A percentile compares a stretch with the other conserved stretches of the same genome.
Conservation (phyloP, 2,113 vertebrate genomes). For the Poicephalus meyeri region DNA sequence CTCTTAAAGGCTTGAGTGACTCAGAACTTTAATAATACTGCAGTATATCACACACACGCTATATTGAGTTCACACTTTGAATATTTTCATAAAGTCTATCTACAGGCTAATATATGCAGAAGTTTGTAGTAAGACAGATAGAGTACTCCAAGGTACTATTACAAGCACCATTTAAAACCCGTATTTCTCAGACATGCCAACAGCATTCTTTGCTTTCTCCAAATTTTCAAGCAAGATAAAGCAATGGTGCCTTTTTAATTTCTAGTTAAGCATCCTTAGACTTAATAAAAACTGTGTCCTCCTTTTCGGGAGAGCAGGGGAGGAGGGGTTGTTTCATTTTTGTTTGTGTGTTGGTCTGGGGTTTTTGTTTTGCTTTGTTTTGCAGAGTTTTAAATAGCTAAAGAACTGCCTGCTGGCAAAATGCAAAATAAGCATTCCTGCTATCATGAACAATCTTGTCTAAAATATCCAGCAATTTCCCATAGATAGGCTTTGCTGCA, state of each 20-base stretch:
- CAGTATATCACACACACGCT: background rate
- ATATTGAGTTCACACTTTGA: background rate
- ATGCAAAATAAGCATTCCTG: background rate
- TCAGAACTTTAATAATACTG: slow-evolving; percentile 13
- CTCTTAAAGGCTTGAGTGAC: background rate
- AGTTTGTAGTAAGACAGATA: slow-evolving; percentile 7
- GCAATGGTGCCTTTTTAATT: background rate
- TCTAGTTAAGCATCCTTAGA: background rate
- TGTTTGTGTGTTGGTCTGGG: background rate
- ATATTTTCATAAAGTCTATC: slow-evolving; percentile 52
- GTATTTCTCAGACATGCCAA: background rate
- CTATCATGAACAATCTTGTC: background rate
- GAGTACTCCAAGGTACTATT: slow-evolving; percentile 6
- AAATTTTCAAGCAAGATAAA: background rate
- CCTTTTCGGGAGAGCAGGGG: background rate
- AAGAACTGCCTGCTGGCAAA: background rate
- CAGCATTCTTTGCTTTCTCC: background rate
- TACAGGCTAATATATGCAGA: slow-evolving; percentile 37
- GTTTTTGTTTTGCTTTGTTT: background rate
- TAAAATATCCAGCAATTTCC: background rate
- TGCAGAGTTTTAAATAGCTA: background rate
- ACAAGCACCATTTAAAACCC: slow-evolving; percentile 43
- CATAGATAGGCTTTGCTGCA: background rate
- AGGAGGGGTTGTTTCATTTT: background rate
- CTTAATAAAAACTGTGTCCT: background rate